Evolutionary conservation across 2,113 vertebrate genomes (phyloP).

Genomic region (Takifugu bimaculatus): DNA sequence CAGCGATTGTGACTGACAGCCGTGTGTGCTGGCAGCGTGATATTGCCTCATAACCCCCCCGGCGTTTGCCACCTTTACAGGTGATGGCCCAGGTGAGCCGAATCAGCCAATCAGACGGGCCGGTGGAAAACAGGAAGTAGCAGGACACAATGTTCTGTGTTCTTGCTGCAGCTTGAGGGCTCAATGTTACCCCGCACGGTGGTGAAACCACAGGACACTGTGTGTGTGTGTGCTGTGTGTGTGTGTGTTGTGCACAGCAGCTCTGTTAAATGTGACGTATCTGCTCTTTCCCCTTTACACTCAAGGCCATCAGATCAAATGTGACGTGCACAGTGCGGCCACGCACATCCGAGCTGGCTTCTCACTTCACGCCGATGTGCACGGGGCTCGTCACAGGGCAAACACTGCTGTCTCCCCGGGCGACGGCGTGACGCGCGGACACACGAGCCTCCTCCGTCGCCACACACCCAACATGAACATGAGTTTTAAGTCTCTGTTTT

Average conservation of each 20-base stretch:
- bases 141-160: too few relatives aligned
- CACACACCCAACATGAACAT: conserved; percentile 34
- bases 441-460: conserved; percentile 10
- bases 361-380: conserved; percentile 68
- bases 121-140: too few relatives aligned
- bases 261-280: conserved; percentile 49
- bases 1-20: too few relatives aligned
- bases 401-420: conserved; percentile 64
- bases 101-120: too few relatives aligned
- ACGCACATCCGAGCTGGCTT: conserved; percentile 63
- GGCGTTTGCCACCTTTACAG: too few relatives aligned
- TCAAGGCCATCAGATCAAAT: conserved; percentile 58
- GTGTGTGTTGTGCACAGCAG: conserved; percentile 19
- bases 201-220: too few relatives aligned
- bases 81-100: too few relatives aligned
- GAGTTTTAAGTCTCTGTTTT: conserved; percentile 13
- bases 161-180: too few relatives aligned
- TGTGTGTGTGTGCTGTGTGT: too few relatives aligned
- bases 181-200: too few relatives aligned
- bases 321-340: conserved; percentile 60
- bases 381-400: conserved; percentile 56
- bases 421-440: conserved; percentile 15
- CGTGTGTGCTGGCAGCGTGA: too few relatives aligned
- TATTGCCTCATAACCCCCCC: too few relatives aligned
- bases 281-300: conserved; percentile 50